Evolutionary conservation across 2,888 invertebrate species (phyloP).

Genomic region (Harpagoxenus sublaevis): DNA sequence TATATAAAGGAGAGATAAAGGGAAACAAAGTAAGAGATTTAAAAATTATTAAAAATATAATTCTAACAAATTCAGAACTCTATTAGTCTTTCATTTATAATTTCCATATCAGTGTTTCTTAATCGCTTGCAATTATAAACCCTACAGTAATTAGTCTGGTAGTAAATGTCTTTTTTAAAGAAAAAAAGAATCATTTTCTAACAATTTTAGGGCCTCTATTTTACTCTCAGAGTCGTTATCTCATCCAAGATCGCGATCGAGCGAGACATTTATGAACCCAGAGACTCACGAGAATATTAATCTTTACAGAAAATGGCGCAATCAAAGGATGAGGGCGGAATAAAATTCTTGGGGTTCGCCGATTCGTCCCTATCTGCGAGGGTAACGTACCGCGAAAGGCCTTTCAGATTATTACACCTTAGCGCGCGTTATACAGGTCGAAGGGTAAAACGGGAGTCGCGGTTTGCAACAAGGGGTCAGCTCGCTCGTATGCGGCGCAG

Average conservation of each 20-base stretch:
- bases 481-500: constrained; percentile 25
- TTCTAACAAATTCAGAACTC: neutral
- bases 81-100: neutral
- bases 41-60: neutral
- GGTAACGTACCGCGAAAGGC: constrained; percentile 59
- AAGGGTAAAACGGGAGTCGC: constrained; percentile 60
- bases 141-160: neutral
- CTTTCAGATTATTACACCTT: constrained; percentile 65
- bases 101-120: neutral
- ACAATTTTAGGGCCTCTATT: constrained; percentile 4
- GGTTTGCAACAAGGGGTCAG: constrained; percentile 63
- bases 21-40: neutral
- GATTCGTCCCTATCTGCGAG: constrained; percentile 53
- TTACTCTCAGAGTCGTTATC: constrained; percentile 33
- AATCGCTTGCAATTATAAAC: neutral
- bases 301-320: constrained; percentile 49
- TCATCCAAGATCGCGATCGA: constrained; percentile 45
- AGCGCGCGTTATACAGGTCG: constrained; percentile 37
- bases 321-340: constrained; percentile 52
- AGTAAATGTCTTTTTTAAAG: neutral
- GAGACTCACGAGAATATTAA: constrained; percentile 50
- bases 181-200: neutral
- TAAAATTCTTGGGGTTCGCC: constrained; percentile 49
- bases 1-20: neutral
- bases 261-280: constrained; percentile 46